Evolutionary conservation across 1,140 invertebrate species (phyloP).

Genomic region (Trichonephila clavata): DNA sequence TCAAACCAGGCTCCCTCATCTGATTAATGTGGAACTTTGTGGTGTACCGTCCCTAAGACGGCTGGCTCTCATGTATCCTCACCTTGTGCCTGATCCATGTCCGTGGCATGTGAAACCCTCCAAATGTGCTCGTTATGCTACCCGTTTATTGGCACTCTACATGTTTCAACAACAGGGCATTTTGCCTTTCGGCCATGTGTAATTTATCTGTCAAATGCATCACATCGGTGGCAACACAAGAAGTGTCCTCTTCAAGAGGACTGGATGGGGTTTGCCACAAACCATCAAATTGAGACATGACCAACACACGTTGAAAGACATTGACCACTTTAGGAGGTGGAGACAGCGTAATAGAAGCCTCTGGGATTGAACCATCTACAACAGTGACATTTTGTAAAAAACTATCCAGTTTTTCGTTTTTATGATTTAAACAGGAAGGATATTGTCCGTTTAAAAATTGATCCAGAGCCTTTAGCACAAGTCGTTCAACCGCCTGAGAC

Average conservation of each 20-base stretch:
- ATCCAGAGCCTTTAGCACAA: too few species aligned
- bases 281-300: not conserved
- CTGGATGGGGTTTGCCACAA: not conserved
- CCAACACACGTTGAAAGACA: too few species aligned
- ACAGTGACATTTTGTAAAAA: not conserved
- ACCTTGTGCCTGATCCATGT: not conserved
- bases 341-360: not conserved
- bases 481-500: too few species aligned
- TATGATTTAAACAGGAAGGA: not conserved
- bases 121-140: not conserved
- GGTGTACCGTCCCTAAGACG: not conserved
- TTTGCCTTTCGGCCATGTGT: not conserved
- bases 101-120: not conserved
- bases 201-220: not conserved
- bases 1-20: not conserved
- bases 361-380: not conserved
- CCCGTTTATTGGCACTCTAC: not conserved
- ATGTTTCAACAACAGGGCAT: not conserved
- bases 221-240: not conserved
- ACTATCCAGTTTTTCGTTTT: not conserved
- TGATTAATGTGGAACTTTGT: not conserved
- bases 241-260: not conserved
- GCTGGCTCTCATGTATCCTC: not conserved
- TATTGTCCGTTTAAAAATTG: too few species aligned
- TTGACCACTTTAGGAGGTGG: too few species aligned